Conservation (phyloP, 2,888 invertebrate genomes). For the Apocheima hispidaria region DNA sequence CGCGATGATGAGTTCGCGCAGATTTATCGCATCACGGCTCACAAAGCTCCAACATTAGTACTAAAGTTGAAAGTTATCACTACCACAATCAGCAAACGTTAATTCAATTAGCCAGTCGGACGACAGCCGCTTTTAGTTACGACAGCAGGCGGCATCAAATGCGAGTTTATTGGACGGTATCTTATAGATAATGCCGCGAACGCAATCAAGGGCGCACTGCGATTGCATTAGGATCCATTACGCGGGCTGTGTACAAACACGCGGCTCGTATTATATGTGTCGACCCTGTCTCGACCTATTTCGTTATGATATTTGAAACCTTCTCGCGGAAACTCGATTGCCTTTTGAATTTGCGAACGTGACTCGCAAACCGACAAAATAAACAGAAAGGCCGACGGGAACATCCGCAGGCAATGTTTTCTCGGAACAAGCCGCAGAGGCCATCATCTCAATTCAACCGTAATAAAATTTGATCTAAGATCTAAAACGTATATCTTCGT, state of each 20-base stretch:
- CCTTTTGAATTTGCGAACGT: conserved; percentile 15
- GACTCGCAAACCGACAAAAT: conserved; percentile 31
- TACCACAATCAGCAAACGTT: conserved; percentile 45
- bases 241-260: conserved; percentile 19
- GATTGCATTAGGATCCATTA: conserved; percentile 59
- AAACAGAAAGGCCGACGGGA: conserved; percentile 28
- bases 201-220: conserved; percentile 55
- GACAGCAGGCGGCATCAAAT: conserved; percentile 48
- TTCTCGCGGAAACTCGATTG: conserved; percentile 9
- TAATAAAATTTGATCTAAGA: conserved; percentile 35
- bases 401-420: conserved; percentile 24
- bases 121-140: conserved; percentile 35
- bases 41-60: conserved; percentile 22
- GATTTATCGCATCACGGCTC: conserved; percentile 38
- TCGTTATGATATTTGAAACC: conserved; percentile 15
- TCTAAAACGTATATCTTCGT: conserved; percentile 44
- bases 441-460: conserved; percentile 33
- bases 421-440: conserved; percentile 29
- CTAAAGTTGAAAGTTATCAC: conserved; percentile 46
- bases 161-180: conserved; percentile 44
- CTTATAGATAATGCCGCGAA: conserved; percentile 57
- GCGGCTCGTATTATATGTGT: conserved; percentile 19
- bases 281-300: conserved; percentile 22
- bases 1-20: conserved; percentile 42
- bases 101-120: conserved; percentile 47